Evolutionary conservation across 2,888 invertebrate species (phyloP), one percentile per base, ranked within the genome.

Genomic region (Pantelozetes paolii): DNA sequence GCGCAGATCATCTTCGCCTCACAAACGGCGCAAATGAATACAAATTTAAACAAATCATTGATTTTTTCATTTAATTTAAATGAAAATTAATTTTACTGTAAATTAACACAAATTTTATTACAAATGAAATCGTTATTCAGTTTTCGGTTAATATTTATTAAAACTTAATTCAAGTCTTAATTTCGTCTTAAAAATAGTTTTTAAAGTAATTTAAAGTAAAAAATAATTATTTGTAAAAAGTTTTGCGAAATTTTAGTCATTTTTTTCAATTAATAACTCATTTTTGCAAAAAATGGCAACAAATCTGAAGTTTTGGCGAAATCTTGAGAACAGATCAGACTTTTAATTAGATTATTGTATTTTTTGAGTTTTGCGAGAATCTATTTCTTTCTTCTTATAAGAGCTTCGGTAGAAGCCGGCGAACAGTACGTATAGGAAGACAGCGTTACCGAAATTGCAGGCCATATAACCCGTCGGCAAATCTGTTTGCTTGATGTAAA

Each of bases 361-460:
- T 54, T 54, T 54, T 54, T 54, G 23, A 26, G 54, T 26, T 18
- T 54, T 54, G 5, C 36, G 36, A 36, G 36, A 36, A 36, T 36
- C 36, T 9, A 36, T 36, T 36, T 36, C 36, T 36, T 5, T 9
- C 48, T n/a, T 36, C 32, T 32, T 64, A 54, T 73, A 73, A 28
- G 45, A 42, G 45, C 30, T 64, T 5, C 42, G 40, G 15, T 73
- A 73, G 57, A 73, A 73, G 26, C 67, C 30, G 15, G 73, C 15
- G 40, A 73, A 73, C 36, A 73, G 36, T n/a, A 42, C 8, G 40
- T 67, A 73, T 2, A 73, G 40, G 28, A 73, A 62, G 1, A 57
- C 67, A 11, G 73, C 67, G 20, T 73, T 73, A 26, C 45, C 62
- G 32, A 73, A 50, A 57, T 64, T 73, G 50, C 73, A 73, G 42